Conservation (phyloP, 2,888 invertebrate genomes). For the Dicyrtomina minuta region DNA sequence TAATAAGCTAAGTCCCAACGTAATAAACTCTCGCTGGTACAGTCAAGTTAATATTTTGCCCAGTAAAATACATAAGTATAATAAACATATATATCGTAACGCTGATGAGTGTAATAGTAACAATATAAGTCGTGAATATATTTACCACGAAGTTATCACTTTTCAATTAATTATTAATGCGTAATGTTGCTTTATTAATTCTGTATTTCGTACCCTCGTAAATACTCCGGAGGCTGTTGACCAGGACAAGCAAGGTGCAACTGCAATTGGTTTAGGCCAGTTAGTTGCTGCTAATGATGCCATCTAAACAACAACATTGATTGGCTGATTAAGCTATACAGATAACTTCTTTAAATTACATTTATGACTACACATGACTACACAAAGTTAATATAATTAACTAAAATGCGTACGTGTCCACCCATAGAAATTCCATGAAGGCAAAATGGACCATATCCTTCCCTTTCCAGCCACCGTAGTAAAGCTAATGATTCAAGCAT, state of each 20-base stretch:
- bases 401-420: conserved; percentile 76
- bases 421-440: conserved; percentile 97
- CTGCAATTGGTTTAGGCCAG: conserved; percentile 89
- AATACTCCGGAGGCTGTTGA: conserved; percentile 95
- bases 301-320: conserved; percentile 69
- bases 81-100: too few species aligned
- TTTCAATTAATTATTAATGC: too few species aligned
- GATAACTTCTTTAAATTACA: not conserved
- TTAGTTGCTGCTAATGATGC: conserved; percentile 94
- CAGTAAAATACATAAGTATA: too few species aligned
- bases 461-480: conserved; percentile 88
- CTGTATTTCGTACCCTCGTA: conserved; percentile 76
- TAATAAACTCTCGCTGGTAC: too few species aligned
- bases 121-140: too few species aligned
- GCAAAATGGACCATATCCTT: conserved; percentile 89
- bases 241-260: conserved; percentile 96
- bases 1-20: too few species aligned
- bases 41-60: too few species aligned
- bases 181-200: too few species aligned
- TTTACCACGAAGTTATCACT: too few species aligned
- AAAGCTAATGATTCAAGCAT: conserved; percentile 89
- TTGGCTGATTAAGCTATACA: not conserved
- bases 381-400: not conserved
- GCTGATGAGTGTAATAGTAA: too few species aligned
- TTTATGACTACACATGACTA: not conserved